Evolutionary conservation across 2,888 invertebrate genomes (phyloP), one percentile per base, ranked within the genome.

Genomic region (Magallana nippona): DNA sequence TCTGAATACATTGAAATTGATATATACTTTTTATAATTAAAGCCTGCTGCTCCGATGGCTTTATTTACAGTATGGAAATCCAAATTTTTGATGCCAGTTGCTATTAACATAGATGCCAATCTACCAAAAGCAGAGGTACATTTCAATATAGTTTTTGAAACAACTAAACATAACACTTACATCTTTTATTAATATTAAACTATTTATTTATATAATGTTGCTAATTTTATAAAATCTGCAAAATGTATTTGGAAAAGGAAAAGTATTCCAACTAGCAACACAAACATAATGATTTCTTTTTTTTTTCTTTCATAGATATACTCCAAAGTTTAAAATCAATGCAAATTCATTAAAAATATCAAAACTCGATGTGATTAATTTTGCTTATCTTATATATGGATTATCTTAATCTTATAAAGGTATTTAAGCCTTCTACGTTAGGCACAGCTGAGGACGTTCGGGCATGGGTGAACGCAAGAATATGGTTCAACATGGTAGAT

Each of bases 401-500:
- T 60, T n/a, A 15, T 60, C 17, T 15, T 13, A 1, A n/a, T 22
- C 44, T 44, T 0, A 44, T 44, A 44, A 71, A 44, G 71, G 27
- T 71, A 27, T 27, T 27, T 2, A 71, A 2, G 13, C 71, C 32
- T 71, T 32, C 71, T 27, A 11, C 10, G 27, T 2, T 27, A 27
- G 71, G 15, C 15, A 27, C 71, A 15, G 27, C 32, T 15, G 32
- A 71, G 22, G 15, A 27, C 2, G 27, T 71, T 15, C 71, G 71
- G 22, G 15, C 2, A 5, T 71, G 32, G 71, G 71, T 71, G 13
- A 71, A 71, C 22, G 32, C 22, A 13, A 71, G 27, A 27, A 71
- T 71, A 15, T 71, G 71, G 71, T 71, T 71, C 71, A 71, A 71
- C 22, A 63, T 71, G 71, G 22, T 71, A 5, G 71, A 71, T 27